Percentiles rank a stretch among this genome's conserved stretches.
Conservation (phyloP, 2,888 invertebrate genomes). For the Clanis bilineata region DNA sequence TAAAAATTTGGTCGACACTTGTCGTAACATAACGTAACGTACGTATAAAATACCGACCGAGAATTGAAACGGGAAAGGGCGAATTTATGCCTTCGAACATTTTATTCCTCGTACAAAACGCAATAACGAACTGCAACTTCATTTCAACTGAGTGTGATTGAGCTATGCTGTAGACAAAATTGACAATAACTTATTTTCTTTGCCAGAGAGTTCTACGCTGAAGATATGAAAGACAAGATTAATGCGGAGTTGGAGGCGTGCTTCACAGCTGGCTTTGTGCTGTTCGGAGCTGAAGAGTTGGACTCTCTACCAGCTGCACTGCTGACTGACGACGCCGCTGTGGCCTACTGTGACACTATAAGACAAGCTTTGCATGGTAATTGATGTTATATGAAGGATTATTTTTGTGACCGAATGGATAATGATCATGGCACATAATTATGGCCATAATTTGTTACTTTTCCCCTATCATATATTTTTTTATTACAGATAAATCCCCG, state of each 20-base stretch:
- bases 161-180: too few species aligned
- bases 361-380: slow-evolving; percentile 57
- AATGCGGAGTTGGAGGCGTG: slow-evolving; percentile 56
- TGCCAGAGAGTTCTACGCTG: slow-evolving; percentile 44
- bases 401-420: not conserved
- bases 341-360: slow-evolving; percentile 49
- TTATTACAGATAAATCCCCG: slow-evolving; percentile 39
- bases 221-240: slow-evolving; percentile 43
- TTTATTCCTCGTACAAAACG: too few species aligned
- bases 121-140: too few species aligned
- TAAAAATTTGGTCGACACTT: too few species aligned
- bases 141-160: too few species aligned
- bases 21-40: too few species aligned
- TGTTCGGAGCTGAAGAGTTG: slow-evolving; percentile 41
- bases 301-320: slow-evolving; percentile 50
- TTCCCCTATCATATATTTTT: too few species aligned
- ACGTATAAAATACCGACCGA: too few species aligned
- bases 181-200: not conserved
- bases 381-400: not conserved
- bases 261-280: slow-evolving; percentile 45
- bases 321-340: slow-evolving; percentile 45
- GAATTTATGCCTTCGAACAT: too few species aligned
- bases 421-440: too few species aligned
- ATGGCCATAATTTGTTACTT: too few species aligned
- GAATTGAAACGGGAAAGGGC: too few species aligned